Conservation (phyloP, 2,888 invertebrate genomes). For the Troides helena region DNA sequence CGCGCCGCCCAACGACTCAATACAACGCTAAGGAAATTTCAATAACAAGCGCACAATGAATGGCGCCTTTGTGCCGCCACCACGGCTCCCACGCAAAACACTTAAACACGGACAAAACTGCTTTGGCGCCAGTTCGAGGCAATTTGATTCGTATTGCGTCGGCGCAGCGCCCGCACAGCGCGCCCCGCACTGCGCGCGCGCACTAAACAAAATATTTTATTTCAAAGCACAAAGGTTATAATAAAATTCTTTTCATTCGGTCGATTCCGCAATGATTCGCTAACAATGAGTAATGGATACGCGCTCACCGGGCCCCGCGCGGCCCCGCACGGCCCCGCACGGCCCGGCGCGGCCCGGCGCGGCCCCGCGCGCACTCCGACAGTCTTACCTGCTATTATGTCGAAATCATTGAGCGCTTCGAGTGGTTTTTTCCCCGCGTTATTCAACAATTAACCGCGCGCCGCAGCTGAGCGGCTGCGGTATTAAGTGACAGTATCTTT, state of each 20-base stretch:
- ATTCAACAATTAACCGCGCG: constrained; percentile 58
- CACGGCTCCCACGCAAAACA: constrained; percentile 33
- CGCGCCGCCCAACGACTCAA: constrained; percentile 42
- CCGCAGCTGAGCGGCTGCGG: constrained; percentile 55
- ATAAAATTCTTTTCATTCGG: constrained; percentile 58
- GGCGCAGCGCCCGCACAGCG: constrained; percentile 10
- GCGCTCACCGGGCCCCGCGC: constrained; percentile 49
- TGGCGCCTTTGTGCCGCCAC: too few relatives aligned
- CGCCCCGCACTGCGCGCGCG: constrained; percentile 24
- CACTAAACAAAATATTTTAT: constrained; percentile 41
- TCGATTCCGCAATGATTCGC: constrained; percentile 58
- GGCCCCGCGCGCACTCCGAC: neutral
- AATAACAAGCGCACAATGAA: constrained; percentile 45
- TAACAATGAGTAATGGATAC: constrained; percentile 73
- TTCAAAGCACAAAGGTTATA: constrained; percentile 47
- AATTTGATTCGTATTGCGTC: neutral
- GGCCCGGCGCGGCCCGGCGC: neutral
- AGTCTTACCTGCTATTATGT: constrained; percentile 59
- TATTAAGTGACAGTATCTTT: constrained; percentile 61
- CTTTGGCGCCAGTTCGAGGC: constrained; percentile 6
- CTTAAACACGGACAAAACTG: constrained; percentile 29
- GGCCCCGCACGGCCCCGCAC: neutral
- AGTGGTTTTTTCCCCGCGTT: constrained; percentile 41
- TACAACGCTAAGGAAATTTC: constrained; percentile 42
- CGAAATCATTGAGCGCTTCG: constrained; percentile 52